Evolutionary conservation across 2,888 invertebrate species (phyloP).

Genomic region (Stratiomys singularior): DNA sequence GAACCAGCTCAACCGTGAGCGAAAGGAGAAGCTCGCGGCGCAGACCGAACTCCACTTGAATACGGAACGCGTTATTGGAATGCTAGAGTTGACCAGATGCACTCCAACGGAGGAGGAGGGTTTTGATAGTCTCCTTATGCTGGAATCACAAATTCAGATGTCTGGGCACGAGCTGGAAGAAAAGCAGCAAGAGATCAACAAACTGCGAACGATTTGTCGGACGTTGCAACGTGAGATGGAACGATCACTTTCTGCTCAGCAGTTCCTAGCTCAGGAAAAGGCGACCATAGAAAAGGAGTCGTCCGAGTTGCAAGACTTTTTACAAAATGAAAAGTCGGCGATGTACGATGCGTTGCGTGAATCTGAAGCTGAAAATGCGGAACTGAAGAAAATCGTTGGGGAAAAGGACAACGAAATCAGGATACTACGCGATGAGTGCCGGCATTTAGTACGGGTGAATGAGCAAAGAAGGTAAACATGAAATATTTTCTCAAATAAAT

Average conservation of each 20-base stretch:
- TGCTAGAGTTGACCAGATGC: slow-evolving; percentile 67
- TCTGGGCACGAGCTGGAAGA: slow-evolving; percentile 79
- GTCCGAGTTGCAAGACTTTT: slow-evolving; percentile 85
- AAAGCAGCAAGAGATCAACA: slow-evolving; percentile 80
- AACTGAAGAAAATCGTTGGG: slow-evolving; percentile 62
- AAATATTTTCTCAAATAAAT: background rate
- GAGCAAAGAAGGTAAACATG: slow-evolving; percentile 77
- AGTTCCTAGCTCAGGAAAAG: slow-evolving; percentile 76
- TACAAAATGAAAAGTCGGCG: slow-evolving; percentile 85
- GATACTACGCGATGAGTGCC: slow-evolving; percentile 78
- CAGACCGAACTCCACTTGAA: slow-evolving; percentile 79
- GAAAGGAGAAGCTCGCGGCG: slow-evolving; percentile 77
- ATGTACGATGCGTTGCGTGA: slow-evolving; percentile 83
- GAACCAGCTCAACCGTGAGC: slow-evolving; percentile 73
- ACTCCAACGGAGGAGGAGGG: slow-evolving; percentile 69
- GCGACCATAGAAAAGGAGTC: slow-evolving; percentile 83
- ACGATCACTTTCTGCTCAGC: slow-evolving; percentile 74
- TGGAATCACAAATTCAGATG: slow-evolving; percentile 80
- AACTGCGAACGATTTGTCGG: slow-evolving; percentile 76
- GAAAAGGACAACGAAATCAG: slow-evolving; percentile 70
- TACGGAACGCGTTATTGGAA: slow-evolving; percentile 76
- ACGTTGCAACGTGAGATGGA: slow-evolving; percentile 77
- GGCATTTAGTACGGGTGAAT: slow-evolving; percentile 80
- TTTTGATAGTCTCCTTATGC: slow-evolving; percentile 77
- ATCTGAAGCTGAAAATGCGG: slow-evolving; percentile 69